Conservation (phyloP, 2,888 invertebrate species). For the Apotomis turbidana region DNA sequence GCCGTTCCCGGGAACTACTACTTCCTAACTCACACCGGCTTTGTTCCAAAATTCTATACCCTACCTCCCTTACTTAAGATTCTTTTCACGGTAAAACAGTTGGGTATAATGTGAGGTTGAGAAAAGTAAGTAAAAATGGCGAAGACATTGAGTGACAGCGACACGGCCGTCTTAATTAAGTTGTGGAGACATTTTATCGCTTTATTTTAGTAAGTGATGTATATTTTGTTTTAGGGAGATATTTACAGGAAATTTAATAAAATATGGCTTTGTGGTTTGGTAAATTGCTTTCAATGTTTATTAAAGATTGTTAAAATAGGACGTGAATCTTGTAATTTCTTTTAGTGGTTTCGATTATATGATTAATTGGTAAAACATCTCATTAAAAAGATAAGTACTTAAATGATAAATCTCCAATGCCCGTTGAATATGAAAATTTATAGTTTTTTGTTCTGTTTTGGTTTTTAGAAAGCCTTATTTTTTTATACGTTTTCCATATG, state of each 20-base stretch:
- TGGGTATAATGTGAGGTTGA: conserved; percentile 7
- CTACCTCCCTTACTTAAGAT: not conserved
- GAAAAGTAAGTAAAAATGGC: conserved; percentile 24
- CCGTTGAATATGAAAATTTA: no score
- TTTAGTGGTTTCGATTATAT: no score
- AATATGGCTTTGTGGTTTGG: not conserved
- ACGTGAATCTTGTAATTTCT: no score
- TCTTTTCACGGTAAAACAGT: not conserved
- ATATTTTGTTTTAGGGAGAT: not conserved
- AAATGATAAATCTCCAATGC: no score
- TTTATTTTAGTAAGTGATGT: conserved; percentile 4
- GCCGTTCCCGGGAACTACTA: no score
- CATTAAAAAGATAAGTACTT: no score
- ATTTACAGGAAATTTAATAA: not conserved
- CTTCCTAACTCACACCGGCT: not conserved
- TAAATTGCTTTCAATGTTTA: not conserved
- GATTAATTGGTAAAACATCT: no score
- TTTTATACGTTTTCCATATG: no score
- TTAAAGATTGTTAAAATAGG: no score
- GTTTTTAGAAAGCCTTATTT: no score
- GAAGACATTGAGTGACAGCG: conserved; percentile 28
- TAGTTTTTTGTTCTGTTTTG: no score
- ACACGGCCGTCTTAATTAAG: conserved; percentile 36
- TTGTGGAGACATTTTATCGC: conserved; percentile 22
- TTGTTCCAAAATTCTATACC: not conserved